Evolutionary conservation across 2,888 invertebrate species (phyloP), one percentile per base, ranked within the genome.

Genomic region (Amphipoea oculea): DNA sequence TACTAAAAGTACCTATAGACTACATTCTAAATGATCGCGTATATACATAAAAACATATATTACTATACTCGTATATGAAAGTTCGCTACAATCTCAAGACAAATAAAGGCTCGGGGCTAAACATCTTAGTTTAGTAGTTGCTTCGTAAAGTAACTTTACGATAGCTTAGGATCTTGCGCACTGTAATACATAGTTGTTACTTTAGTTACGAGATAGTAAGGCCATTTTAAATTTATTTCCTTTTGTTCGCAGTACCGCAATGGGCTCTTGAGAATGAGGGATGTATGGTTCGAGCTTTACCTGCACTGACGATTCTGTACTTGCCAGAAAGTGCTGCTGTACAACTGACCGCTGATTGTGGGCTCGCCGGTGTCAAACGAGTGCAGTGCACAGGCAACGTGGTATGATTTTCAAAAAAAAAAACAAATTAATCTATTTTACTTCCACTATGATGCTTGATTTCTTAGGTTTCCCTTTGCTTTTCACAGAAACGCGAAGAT

Each of bases 321-420:
- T 97, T 98, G 91, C 98, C 98, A 51, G 98, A 98, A 92, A 98
- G 98, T 92, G 98, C 98, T 60, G 98, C 98, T 70, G 97, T 98
- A 73, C 98, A 98, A 93, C 96, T 98, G 77, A 98, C 98, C 63
- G 97, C 98, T 51, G 98, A 98, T 92, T 98, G 98, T 89, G 98
- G 98, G 73, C 94, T 98, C 82, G 98, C 98, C 82, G 98, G 98
- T 20, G 98, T 98, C 5, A 97, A 98, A 91, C 97, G 98, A 84
- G 98, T 98, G 79, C 97, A 98, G 85, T 98, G 98, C 94, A 98
- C 98, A 90, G 98, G 98, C 89, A 98, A 98, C 94, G 97, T 98
- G 97, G 98, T 98, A 96, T 96, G 97, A 81, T 73, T 29, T 29
- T 1, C 29, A 48, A 2, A 68, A 57, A n/a, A 48, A 12, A 51